A percentile compares a stretch with the other conserved stretches of the same genome.
phyloP scores from a whole-genome alignment of 2,113 vertebrate genomes.

The Bolborhynchus lineola region DNA sequence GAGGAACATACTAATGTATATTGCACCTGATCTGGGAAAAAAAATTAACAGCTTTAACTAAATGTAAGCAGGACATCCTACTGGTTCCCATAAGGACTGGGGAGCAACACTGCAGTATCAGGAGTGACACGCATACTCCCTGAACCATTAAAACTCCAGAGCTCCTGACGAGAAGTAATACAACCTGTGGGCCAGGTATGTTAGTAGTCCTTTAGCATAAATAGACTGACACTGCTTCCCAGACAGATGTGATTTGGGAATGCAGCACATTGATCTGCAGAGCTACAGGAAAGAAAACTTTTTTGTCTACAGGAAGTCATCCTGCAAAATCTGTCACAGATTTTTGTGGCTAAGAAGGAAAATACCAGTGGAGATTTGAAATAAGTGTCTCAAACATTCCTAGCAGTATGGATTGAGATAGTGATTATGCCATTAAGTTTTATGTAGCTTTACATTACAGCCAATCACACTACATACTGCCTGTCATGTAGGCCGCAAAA shows the following conservation, averaged over 20 bases:
- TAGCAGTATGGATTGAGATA: not conserved
- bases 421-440: not conserved
- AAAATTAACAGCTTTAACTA: not conserved
- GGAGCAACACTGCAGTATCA: not conserved
- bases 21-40: not conserved
- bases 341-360: not conserved
- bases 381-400: not conserved
- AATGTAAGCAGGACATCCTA: not conserved
- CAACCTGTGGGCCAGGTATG: not conserved
- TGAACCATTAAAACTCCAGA: not conserved
- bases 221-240: not conserved
- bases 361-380: not conserved
- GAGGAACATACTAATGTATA: not conserved
- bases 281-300: not conserved
- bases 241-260: not conserved
- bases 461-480: not conserved
- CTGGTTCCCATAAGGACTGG: rapidly evolving
- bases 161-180: not conserved
- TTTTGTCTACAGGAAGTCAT: not conserved
- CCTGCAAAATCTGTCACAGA: not conserved
- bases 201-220: not conserved
- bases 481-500: not conserved
- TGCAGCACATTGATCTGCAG: not conserved
- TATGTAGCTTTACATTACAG: not conserved
- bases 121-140: not conserved